Conservation (phyloP, 1,140 invertebrate genomes). For the Rhizoglyphus robini region DNA sequence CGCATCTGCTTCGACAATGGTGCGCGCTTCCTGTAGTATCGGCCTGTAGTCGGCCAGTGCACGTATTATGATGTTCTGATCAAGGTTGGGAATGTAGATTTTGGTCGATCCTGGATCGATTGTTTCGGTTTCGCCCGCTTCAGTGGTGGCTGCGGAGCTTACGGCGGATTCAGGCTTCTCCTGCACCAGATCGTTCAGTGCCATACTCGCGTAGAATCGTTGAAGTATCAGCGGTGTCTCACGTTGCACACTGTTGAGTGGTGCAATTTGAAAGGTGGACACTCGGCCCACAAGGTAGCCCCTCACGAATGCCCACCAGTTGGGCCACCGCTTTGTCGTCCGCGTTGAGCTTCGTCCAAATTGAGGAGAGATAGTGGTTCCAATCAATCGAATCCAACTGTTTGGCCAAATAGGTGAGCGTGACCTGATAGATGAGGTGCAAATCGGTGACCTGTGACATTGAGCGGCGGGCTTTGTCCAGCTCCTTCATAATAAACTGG, state of each 20-base stretch:
- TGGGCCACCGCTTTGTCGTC: no score
- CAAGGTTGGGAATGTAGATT: constrained; percentile 9
- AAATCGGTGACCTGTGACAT: constrained; percentile 88
- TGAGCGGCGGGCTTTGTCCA: constrained; percentile 73
- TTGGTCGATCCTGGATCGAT: background rate
- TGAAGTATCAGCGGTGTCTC: constrained; percentile 40
- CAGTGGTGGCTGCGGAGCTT: constrained; percentile 6
- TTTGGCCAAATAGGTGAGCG: constrained; percentile 25
- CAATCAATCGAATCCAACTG: constrained; percentile 53
- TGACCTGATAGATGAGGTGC: constrained; percentile 80
- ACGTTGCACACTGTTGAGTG: constrained; percentile 35
- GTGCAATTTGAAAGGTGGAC: constrained; percentile 53
- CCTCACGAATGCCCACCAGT: no score
- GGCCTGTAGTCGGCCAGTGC: constrained; percentile 65
- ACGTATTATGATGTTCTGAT: constrained; percentile 53
- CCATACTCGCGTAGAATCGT: constrained; percentile 81
- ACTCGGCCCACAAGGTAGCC: constrained; percentile 51
- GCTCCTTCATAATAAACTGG: constrained; percentile 66
- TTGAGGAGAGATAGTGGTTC: constrained; percentile 71
- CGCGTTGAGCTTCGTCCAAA: no score
- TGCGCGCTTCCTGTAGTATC: constrained; percentile 62
- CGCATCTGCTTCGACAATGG: constrained; percentile 42
- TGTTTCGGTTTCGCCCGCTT: no score
- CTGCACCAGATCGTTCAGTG: constrained; percentile 79
- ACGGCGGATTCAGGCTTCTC: no score